These are phyloP conservation scores for Amiota mariae DNA, from an alignment of 2,888 invertebrate species.

Conservation along the genomic window DNA sequence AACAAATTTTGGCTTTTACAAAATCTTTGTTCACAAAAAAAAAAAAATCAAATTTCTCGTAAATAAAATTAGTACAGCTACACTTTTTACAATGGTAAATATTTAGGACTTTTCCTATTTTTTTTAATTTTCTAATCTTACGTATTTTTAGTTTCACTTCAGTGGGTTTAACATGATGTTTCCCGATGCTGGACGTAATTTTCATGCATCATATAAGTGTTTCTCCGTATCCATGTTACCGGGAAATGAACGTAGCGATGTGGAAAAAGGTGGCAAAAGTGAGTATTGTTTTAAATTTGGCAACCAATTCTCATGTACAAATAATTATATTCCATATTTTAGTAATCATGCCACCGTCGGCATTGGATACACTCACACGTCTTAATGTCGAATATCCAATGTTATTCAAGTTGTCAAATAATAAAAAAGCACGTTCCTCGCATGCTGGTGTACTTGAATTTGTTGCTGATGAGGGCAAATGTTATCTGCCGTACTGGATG, in stretches of 20 bases:
- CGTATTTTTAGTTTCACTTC: constrained; percentile 77
- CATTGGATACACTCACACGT: constrained; percentile 91
- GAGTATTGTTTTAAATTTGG: no score
- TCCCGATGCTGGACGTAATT: constrained; percentile 86
- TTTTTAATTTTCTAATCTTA: not conserved
- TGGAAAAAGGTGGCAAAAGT: constrained; percentile 98
- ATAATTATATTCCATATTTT: no score
- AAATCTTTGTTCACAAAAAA: no score
- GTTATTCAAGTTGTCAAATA: constrained; percentile 96
- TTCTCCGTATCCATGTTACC: constrained; percentile 96
- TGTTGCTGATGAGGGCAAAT: constrained; percentile 98
- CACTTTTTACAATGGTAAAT: no score
- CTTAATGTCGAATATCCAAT: constrained; percentile 98
- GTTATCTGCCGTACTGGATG: constrained; percentile 99
- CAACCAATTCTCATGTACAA: no score
- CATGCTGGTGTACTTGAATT: constrained; percentile 98
- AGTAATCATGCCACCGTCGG: constrained; percentile 98
- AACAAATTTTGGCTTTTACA: no score
- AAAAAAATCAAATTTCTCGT: no score
- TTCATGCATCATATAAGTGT: constrained; percentile 89
- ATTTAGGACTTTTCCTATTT: no score
- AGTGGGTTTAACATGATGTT: constrained; percentile 89
- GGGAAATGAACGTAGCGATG: constrained; percentile 93
- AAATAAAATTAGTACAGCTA: no score
- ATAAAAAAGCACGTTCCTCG: constrained; percentile 86